A percentile compares a stretch with the other conserved stretches of the same genome.
phyloP scores from a whole-genome alignment of 2,797 vertebrate genomes.

The Intellagama lesueurii region DNA sequence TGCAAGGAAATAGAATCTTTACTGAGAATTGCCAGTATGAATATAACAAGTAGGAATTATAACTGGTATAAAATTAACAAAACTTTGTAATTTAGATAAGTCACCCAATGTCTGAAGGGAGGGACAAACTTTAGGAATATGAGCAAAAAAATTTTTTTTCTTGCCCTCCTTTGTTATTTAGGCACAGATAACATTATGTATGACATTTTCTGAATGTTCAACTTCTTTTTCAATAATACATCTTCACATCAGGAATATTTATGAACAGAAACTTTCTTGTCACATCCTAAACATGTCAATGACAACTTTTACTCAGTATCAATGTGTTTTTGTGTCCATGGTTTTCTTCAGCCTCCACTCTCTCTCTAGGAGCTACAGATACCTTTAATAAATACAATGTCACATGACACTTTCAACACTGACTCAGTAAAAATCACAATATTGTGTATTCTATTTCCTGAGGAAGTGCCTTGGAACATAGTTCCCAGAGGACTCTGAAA shows the following conservation, averaged over 20 bases:
- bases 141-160: background rate
- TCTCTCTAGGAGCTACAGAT: background rate
- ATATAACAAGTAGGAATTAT: background rate
- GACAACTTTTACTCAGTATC: background rate
- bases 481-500: slow-evolving; percentile 30
- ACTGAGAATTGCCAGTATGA: background rate
- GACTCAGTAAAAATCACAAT: slow-evolving; percentile 28
- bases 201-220: background rate
- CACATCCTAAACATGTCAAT: background rate
- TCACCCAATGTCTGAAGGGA: background rate
- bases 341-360: background rate
- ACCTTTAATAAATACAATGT: slow-evolving; percentile 18
- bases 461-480: slow-evolving; percentile 30
- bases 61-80: background rate
- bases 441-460: slow-evolving; percentile 30
- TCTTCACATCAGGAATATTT: background rate
- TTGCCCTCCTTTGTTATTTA: background rate
- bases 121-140: background rate
- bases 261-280: background rate
- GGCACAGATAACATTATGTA: background rate
- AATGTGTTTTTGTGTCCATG: background rate
- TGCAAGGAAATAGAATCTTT: background rate
- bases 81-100: background rate
- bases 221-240: background rate
- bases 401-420: slow-evolving; percentile 14